Evolutionary conservation across 2,888 invertebrate species (phyloP).

Genomic region (Seira sanloemensis): DNA sequence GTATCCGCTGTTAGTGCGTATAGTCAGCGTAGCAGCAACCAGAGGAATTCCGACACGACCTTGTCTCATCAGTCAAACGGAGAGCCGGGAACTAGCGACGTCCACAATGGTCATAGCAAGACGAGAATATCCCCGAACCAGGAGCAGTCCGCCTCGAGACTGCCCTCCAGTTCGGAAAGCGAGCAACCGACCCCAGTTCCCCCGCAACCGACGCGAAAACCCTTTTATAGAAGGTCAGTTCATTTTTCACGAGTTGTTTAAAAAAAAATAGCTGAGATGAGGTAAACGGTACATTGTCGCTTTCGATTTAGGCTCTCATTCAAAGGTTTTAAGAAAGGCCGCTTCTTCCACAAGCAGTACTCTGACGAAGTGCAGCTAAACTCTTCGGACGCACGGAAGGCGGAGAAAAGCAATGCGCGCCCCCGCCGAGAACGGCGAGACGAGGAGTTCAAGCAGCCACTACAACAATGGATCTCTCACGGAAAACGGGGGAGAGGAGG

Average conservation of each 20-base stretch:
- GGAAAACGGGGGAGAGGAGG: conserved; percentile 56
- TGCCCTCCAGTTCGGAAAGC: not conserved
- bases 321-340: conserved; percentile 88
- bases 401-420: conserved; percentile 70
- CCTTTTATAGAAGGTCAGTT: conserved; percentile 73
- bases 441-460: conserved; percentile 37
- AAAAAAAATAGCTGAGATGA: too few species aligned
- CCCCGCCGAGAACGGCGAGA: conserved; percentile 49
- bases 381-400: conserved; percentile 77
- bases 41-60: conserved; percentile 15
- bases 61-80: conserved; percentile 47
- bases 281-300: conserved; percentile 21
- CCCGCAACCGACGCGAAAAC: conserved; percentile 63
- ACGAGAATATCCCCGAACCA: conserved; percentile 49
- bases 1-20: conserved; percentile 41
- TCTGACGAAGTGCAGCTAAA: conserved; percentile 88
- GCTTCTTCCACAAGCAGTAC: conserved; percentile 92
- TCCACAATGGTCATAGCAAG: conserved; percentile 49
- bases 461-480: conserved; percentile 64
- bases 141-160: conserved; percentile 50
- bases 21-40: conserved; percentile 31
- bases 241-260: too few species aligned
- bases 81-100: conserved; percentile 27
- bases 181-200: conserved; percentile 17
- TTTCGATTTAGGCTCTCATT: conserved; percentile 84